Conservation (phyloP, 2,113 vertebrate species). For the Lagopus muta region DNA sequence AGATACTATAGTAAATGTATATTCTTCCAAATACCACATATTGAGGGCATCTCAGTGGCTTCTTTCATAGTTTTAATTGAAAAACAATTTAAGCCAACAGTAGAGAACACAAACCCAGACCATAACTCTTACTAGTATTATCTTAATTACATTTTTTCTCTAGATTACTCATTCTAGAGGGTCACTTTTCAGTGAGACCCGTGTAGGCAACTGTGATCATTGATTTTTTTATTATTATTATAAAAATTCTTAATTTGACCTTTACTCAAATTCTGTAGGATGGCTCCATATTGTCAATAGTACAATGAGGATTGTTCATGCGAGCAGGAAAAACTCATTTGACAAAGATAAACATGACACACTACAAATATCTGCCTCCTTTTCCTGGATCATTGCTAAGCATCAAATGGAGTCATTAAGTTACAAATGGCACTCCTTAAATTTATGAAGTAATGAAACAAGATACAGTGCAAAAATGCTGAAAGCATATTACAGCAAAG, state of each 20-base stretch:
- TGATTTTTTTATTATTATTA: background rate
- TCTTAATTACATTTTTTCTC: slow-evolving; percentile 1
- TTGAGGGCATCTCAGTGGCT: background rate
- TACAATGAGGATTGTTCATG: background rate
- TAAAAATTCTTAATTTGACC: background rate
- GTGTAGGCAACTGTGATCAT: background rate
- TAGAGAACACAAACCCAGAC: background rate
- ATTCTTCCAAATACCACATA: background rate
- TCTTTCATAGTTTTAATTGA: background rate
- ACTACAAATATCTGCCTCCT: background rate
- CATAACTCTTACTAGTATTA: background rate
- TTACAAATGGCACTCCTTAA: background rate
- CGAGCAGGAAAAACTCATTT: slow-evolving; percentile 8
- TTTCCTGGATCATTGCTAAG: slow-evolving; percentile 6
- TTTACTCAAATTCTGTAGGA: background rate
- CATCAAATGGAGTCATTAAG: slow-evolving; percentile 17
- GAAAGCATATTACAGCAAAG: slow-evolving; percentile 52
- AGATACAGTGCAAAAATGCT: background rate
- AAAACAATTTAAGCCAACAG: background rate
- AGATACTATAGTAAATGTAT: background rate
- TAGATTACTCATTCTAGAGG: background rate
- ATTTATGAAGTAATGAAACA: slow-evolving; percentile 41
- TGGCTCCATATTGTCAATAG: background rate
- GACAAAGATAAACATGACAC: slow-evolving; percentile 4
- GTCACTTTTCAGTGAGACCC: background rate